Conservation (phyloP, 2,888 invertebrate species). For the Apodemia hepburni region DNA sequence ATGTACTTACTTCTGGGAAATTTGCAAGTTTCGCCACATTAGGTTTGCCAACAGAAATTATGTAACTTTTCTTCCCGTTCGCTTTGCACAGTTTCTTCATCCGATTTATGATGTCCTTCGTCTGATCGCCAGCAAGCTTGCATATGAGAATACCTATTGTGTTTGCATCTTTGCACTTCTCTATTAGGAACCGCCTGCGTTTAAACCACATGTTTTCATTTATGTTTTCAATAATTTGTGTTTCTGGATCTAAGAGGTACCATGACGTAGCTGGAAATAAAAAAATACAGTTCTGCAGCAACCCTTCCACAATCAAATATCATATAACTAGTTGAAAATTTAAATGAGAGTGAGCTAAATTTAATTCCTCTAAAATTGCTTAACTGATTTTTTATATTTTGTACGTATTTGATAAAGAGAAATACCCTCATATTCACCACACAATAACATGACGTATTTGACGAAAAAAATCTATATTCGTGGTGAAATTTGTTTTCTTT, state of each 20-base stretch:
- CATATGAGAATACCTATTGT: slow-evolving; percentile 95
- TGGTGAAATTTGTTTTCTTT: too few species aligned
- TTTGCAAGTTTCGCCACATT: slow-evolving; percentile 97
- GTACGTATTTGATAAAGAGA: too few species aligned
- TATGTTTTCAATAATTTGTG: slow-evolving; percentile 53
- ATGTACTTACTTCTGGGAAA: slow-evolving; percentile 88
- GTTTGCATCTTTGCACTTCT: slow-evolving; percentile 94
- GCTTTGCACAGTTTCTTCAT: slow-evolving; percentile 86
- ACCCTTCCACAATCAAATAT: too few species aligned
- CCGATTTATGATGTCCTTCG: slow-evolving; percentile 86
- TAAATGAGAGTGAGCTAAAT: too few species aligned
- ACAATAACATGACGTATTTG: too few species aligned
- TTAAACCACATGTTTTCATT: slow-evolving; percentile 82
- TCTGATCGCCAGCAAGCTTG: slow-evolving; percentile 91
- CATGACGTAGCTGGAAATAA: slow-evolving; percentile 73
- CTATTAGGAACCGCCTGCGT: slow-evolving; percentile 90
- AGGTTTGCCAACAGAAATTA: slow-evolving; percentile 95
- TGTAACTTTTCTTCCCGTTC: slow-evolving; percentile 93
- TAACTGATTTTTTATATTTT: too few species aligned
- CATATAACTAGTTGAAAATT: too few species aligned
- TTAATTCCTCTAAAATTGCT: too few species aligned
- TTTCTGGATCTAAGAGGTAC: slow-evolving; percentile 76
- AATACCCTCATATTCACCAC: too few species aligned
- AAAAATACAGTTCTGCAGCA: too few species aligned
- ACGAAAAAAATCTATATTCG: too few species aligned